Conservation (phyloP, 2,797 vertebrate species). For the Myotis planiceps region DNA sequence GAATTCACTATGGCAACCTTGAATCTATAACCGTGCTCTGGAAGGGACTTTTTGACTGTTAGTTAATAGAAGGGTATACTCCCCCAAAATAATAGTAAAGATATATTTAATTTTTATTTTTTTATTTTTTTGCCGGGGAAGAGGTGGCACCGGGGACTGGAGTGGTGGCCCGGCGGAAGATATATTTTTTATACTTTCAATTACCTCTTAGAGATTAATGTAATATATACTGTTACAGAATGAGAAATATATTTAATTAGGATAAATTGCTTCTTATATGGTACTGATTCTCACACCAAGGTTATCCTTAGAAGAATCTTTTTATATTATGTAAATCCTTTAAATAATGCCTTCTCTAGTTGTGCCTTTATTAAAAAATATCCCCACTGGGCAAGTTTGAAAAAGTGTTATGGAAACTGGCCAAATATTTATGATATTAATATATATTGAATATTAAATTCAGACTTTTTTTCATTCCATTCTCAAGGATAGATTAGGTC, state of each 20-base stretch:
- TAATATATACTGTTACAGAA: background rate
- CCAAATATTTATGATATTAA: conserved; percentile 36
- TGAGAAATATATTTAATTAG: background rate
- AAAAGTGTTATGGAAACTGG: conserved; percentile 26
- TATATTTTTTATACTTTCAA: background rate
- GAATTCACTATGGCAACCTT: too few relatives aligned
- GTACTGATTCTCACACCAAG: background rate
- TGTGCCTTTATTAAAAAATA: background rate
- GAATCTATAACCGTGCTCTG: background rate
- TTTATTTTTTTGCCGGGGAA: too few relatives aligned
- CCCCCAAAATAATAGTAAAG: background rate
- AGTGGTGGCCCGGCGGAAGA: background rate
- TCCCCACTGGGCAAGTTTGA: background rate
- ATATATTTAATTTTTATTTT: background rate
- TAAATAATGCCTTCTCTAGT: conserved; percentile 24
- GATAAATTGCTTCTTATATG: background rate
- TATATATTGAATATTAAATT: conserved; percentile 7
- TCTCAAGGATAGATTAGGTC: background rate
- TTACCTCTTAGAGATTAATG: background rate
- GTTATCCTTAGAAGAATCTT: conserved; percentile 31
- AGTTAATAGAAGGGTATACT: background rate
- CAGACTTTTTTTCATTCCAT: background rate
- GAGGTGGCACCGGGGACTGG: too few relatives aligned
- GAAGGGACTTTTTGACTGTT: background rate
- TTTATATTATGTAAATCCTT: conserved; percentile 8